Evolutionary conservation across 23 tunicate genomes (phyloP).

Genomic region (Trididemnum nubilum): DNA sequence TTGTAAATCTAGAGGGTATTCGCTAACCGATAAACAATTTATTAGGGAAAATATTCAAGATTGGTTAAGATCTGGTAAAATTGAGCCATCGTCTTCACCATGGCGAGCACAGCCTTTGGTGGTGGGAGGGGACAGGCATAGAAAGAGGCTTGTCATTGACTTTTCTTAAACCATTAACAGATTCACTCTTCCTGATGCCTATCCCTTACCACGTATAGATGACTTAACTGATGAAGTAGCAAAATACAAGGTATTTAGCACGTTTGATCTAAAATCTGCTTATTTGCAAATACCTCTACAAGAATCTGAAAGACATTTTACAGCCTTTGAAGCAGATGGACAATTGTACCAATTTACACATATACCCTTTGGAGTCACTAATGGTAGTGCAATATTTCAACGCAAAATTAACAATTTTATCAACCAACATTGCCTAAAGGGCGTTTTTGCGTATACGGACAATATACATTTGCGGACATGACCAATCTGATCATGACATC

Average conservation of each 20-base stretch:
- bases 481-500: neutral
- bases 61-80: neutral
- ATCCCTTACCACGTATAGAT: neutral
- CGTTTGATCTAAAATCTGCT: neutral
- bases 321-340: conserved; percentile 5
- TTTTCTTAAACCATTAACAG: neutral
- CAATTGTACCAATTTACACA: neutral
- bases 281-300: neutral
- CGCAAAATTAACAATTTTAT: neutral
- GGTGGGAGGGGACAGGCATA: neutral
- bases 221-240: neutral
- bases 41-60: neutral
- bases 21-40: neutral
- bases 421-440: neutral
- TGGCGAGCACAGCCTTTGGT: neutral
- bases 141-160: neutral
- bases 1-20: neutral
- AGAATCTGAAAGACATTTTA: neutral
- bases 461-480: neutral
- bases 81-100: neutral
- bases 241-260: neutral
- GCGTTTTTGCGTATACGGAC: neutral
- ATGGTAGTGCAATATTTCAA: neutral
- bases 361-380: conserved; percentile 11
- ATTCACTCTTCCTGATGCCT: neutral